Evolutionary conservation across 1,140 invertebrate species (phyloP).

Genomic region (Tenebrio molitor): DNA sequence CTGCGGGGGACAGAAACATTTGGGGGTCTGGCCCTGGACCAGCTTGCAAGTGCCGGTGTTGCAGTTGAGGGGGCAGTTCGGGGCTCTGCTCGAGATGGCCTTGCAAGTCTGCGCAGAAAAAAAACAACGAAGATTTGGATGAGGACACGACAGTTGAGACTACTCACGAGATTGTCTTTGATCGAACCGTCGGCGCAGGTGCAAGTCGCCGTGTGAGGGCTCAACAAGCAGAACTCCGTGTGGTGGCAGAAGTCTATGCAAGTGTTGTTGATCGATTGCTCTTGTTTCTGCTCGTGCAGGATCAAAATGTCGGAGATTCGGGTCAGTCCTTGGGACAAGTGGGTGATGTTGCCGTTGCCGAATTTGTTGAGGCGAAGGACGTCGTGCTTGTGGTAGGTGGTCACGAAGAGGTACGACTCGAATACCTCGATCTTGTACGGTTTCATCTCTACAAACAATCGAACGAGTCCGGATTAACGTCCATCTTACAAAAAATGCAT

Average conservation of each 20-base stretch:
- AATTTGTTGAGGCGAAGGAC: conserved; percentile 82
- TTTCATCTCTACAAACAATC: conserved; percentile 65
- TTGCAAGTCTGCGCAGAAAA: conserved; percentile 59
- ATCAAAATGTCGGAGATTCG: conserved; percentile 77
- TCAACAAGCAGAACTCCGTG: conserved; percentile 73
- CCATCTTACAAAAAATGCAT: too few relatives aligned
- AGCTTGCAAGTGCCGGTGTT: conserved; percentile 73
- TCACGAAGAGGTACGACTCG: conserved; percentile 79
- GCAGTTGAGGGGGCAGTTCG: conserved; percentile 66
- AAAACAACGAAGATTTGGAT: too few relatives aligned
- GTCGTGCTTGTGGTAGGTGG: conserved; percentile 74
- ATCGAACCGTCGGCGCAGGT: conserved; percentile 75
- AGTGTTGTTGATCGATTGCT: conserved; percentile 67
- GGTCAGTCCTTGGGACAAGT: conserved; percentile 71
- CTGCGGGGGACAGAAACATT: conserved; percentile 73
- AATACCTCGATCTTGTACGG: conserved; percentile 83
- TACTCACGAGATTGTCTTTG: conserved; percentile 63
- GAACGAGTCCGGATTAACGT: too few relatives aligned
- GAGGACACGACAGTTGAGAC: too few relatives aligned
- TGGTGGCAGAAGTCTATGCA: conserved; percentile 71
- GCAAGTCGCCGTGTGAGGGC: conserved; percentile 70
- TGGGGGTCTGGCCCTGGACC: conserved; percentile 64
- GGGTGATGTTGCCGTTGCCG: conserved; percentile 70
- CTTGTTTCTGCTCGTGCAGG: conserved; percentile 77
- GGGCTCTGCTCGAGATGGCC: conserved; percentile 37